Evolutionary conservation across 1,140 invertebrate species (phyloP), one percentile per base, ranked within the genome.

Genomic region (Rhagoletis pomonella): DNA sequence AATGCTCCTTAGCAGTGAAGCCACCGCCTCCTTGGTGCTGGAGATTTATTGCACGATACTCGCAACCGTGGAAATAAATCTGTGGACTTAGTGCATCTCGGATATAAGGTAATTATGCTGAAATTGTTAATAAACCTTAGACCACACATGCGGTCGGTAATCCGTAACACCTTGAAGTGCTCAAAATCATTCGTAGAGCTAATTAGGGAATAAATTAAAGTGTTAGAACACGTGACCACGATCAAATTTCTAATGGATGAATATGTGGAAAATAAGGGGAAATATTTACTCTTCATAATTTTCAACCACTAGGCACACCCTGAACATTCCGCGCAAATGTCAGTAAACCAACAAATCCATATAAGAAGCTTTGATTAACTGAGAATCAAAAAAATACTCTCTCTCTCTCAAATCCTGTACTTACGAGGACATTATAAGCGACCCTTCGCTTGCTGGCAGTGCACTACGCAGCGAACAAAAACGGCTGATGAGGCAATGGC

Each of bases 401-500:
- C 67, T n/a, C n/a, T 73, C 67, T 47, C 67, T 44, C 67, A 17
- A 19, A 19, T 55, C n/a, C 73, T 29, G 42, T 19, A 58, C 17
- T 81, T 81, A 29, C 73, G 47, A n/a, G 47, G 47, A 50, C 44
- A 81, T 55, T 55, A 81, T 81, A 12, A 29, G 29, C n/a, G 7
- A 55, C 19, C 64, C 19, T n/a, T 47, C 69, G 42, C 9, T 60
- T 59, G 19, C 12, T 44, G 69, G 65, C 39, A 67, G 6, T 42
- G 65, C 50, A 55, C 50, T 55, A 73, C 17, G 44, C 6, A 55
- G 0, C 17, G n/a, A 59, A 58, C 19, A 85, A 62, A 59, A 60
- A 59, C 39, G 29, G 14, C 47, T 58, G 85, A 60, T 86, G 55
- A 62, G 58, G 85, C 85, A 60, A 62, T 86, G 58, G 85, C 85